Percentiles rank a stretch among this genome's conserved stretches.
Evolutionary conservation across 2,888 invertebrate species (phyloP).

Genomic region (Flexamia atlantica): DNA sequence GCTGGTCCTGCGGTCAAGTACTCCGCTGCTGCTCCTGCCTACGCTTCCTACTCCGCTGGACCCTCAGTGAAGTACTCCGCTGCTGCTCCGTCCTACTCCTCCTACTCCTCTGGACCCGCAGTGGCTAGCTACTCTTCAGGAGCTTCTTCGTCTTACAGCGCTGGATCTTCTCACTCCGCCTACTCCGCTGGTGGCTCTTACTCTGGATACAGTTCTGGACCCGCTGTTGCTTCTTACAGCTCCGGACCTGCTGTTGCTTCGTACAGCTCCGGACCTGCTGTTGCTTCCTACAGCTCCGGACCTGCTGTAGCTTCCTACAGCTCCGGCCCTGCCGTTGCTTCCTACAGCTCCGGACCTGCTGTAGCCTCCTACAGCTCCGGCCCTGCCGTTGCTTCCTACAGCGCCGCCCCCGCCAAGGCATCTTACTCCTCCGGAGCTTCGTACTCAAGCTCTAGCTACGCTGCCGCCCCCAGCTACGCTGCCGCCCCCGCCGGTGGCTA

Average conservation of each 20-base stretch:
- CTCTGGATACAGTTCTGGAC: slow-evolving; percentile 71
- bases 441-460: slow-evolving; percentile 71
- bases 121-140: slow-evolving; percentile 71
- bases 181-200: slow-evolving; percentile 72
- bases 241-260: slow-evolving; percentile 27
- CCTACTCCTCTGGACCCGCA: slow-evolving; percentile 70
- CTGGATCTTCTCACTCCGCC: slow-evolving; percentile 74
- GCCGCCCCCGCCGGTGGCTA: slow-evolving; percentile 70
- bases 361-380: slow-evolving; percentile 64
- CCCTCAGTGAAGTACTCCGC: slow-evolving; percentile 57
- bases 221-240: slow-evolving; percentile 70
- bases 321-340: slow-evolving; percentile 71
- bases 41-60: slow-evolving; percentile 57
- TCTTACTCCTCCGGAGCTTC: slow-evolving; percentile 68
- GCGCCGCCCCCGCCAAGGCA: slow-evolving; percentile 71
- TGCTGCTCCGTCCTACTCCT: slow-evolving; percentile 59
- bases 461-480: slow-evolving; percentile 73
- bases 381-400: slow-evolving; percentile 71
- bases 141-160: slow-evolving; percentile 71
- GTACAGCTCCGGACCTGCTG: slow-evolving; percentile 72
- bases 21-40: slow-evolving; percentile 64
- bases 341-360: slow-evolving; percentile 70
- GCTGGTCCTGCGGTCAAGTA: slow-evolving; percentile 59
- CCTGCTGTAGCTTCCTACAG: slow-evolving; percentile 67
- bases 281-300: slow-evolving; percentile 68